Conservation (phyloP, 2,113 vertebrate genomes). For the Sphaerodactylus townsendi region DNA sequence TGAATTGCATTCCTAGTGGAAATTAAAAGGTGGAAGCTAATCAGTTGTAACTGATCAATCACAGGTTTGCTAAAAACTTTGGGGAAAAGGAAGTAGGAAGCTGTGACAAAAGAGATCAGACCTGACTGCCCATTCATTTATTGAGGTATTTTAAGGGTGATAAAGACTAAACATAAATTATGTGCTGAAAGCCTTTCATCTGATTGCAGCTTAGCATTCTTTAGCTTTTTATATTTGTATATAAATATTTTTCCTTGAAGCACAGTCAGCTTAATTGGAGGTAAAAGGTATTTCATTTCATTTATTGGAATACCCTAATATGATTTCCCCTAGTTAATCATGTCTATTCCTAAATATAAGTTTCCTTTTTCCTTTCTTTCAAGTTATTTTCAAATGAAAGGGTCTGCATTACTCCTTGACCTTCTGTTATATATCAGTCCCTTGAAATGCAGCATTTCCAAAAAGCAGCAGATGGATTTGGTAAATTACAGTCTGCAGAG, state of each 20-base stretch:
- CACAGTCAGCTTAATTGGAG: conserved; percentile 72
- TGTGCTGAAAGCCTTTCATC: conserved; percentile 61
- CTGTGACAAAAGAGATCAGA: conserved; percentile 38
- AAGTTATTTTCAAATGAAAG: conserved; percentile 78
- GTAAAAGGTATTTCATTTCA: conserved; percentile 65
- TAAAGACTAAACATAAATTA: conserved; percentile 58
- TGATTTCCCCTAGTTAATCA: conserved; percentile 75
- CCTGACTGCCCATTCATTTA: conserved; percentile 46
- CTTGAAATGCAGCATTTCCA: conserved; percentile 75
- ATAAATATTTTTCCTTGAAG: conserved; percentile 68
- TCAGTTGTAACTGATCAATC: background rate
- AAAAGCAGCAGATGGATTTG: conserved; percentile 74
- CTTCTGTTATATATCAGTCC: conserved; percentile 73
- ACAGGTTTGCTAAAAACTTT: conserved; percentile 25
- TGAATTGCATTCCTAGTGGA: background rate
- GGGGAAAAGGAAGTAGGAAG: conserved; percentile 22
- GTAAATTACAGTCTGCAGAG: conserved; percentile 74
- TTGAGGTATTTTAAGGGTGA: background rate
- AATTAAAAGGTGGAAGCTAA: background rate
- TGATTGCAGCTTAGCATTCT: conserved; percentile 54
- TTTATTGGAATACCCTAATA: conserved; percentile 72
- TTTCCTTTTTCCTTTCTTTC: conserved; percentile 80
- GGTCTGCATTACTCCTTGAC: conserved; percentile 71
- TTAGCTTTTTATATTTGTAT: conserved; percentile 59
- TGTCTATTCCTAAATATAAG: conserved; percentile 75